Evolutionary conservation across 2,113 vertebrate species (phyloP).

Genomic region (Felis chaus): DNA sequence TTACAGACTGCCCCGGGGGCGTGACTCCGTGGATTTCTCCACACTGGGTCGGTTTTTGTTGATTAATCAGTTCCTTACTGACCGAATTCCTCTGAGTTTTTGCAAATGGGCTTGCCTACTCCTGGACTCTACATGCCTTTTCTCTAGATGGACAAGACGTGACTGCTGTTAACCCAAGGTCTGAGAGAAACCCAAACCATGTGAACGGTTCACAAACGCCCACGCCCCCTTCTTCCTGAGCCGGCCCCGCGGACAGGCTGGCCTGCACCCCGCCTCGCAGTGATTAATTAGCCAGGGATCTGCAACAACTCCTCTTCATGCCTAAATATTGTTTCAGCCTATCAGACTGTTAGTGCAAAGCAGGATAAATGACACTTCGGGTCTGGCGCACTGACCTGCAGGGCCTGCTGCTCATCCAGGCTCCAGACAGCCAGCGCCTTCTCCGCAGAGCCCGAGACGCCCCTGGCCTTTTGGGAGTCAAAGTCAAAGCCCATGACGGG

Average conservation of each 20-base stretch:
- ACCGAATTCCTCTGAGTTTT: constrained; percentile 69
- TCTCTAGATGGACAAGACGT: constrained; percentile 75
- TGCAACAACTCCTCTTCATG: constrained; percentile 86
- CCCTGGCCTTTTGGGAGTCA: constrained; percentile 88
- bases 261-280: constrained; percentile 78
- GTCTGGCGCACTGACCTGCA: constrained; percentile 92
- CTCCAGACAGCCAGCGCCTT: constrained; percentile 92
- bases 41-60: not conserved
- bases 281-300: constrained; percentile 88
- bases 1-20: not conserved
- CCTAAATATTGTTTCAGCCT: constrained; percentile 90
- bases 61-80: constrained; percentile 75
- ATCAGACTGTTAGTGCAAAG: constrained; percentile 87
- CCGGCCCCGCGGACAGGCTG: constrained; percentile 69
- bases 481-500: constrained; percentile 97
- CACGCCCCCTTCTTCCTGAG: constrained; percentile 75
- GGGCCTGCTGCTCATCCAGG: constrained; percentile 89
- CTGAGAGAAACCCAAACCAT: constrained; percentile 84
- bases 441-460: constrained; percentile 94
- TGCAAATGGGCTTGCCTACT: constrained; percentile 80
- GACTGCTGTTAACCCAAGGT: constrained; percentile 73
- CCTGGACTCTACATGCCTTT: constrained; percentile 87
- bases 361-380: constrained; percentile 83
- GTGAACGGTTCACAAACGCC: constrained; percentile 74
- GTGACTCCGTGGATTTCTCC: not conserved